Conservation (phyloP, 2,888 invertebrate genomes). For the Ectemnius cavifrons region DNA sequence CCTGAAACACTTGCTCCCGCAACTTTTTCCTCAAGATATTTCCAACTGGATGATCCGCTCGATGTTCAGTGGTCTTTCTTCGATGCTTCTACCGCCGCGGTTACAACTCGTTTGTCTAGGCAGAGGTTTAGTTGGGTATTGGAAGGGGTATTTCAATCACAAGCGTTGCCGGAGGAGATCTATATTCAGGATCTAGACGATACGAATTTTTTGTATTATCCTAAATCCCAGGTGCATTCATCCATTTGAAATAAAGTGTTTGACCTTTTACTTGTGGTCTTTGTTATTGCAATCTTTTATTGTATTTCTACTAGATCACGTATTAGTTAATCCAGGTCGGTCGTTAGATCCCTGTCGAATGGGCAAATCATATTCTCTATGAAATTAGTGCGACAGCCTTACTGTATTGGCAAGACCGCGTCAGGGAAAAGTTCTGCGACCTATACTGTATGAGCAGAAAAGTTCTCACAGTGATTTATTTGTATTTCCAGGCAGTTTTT, state of each 20-base stretch:
- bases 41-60: conserved; percentile 50
- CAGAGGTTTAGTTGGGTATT: conserved; percentile 88
- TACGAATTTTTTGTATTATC: conserved; percentile 62
- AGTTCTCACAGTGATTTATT: conserved; percentile 68
- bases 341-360: conserved; percentile 47
- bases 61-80: conserved; percentile 32
- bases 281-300: conserved; percentile 53
- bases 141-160: conserved; percentile 90
- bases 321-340: conserved; percentile 40
- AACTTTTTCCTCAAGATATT: conserved; percentile 39
- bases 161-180: conserved; percentile 85
- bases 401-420: conserved; percentile 19
- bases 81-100: conserved; percentile 77
- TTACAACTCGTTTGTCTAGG: conserved; percentile 83
- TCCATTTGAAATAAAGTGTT: conserved; percentile 62
- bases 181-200: conserved; percentile 56
- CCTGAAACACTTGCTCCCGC: conserved; percentile 43
- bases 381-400: conserved; percentile 12
- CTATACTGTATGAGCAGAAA: conserved; percentile 31
- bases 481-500: conserved; percentile 77
- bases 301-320: conserved; percentile 15
- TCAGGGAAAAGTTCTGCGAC: conserved; percentile 35
- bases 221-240: conserved; percentile 51
- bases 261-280: conserved; percentile 61
- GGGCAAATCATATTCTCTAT: conserved; percentile 37